Percentiles rank a stretch among this genome's conserved stretches.
These are phyloP conservation scores for Lepidurus arcticus DNA, from an alignment of 1,140 invertebrate genomes.

Conservation along the genomic window DNA sequence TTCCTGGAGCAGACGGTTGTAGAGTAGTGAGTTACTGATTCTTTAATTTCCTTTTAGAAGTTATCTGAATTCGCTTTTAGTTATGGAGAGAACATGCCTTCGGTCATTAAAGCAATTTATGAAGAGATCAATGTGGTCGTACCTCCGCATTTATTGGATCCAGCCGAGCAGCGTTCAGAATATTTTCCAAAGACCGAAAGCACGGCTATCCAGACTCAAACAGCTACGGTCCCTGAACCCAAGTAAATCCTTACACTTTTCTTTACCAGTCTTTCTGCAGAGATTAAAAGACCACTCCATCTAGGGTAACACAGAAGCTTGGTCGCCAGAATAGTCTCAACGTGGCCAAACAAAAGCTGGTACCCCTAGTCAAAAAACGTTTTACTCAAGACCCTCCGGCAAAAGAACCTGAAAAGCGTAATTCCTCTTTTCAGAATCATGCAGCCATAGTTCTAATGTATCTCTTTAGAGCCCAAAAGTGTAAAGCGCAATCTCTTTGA, in stretches of 20 bases:
- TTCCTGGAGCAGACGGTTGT: neutral
- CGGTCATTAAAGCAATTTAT: neutral
- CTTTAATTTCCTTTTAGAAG: neutral
- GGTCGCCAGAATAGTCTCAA: conserved; percentile 1
- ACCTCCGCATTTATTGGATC: neutral
- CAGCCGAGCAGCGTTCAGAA: neutral
- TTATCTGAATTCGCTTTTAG: neutral
- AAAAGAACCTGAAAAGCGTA: neutral
- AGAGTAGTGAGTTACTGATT: neutral
- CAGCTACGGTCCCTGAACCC: neutral
- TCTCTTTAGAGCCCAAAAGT: neutral
- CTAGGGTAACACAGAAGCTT: neutral
- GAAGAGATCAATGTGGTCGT: neutral
- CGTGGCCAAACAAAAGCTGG: conserved; percentile 4
- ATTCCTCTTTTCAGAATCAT: neutral
- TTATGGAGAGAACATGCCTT: neutral
- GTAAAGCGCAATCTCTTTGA: neutral
- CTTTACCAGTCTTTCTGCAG: neutral
- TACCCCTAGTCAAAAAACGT: neutral
- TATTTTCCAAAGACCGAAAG: neutral
- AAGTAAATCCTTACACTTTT: neutral
- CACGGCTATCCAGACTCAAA: neutral
- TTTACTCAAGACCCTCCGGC: neutral
- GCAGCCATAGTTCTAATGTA: neutral
- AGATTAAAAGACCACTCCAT: neutral